Conservation (phyloP, 2,888 invertebrate species). For the Apantesis nais region DNA sequence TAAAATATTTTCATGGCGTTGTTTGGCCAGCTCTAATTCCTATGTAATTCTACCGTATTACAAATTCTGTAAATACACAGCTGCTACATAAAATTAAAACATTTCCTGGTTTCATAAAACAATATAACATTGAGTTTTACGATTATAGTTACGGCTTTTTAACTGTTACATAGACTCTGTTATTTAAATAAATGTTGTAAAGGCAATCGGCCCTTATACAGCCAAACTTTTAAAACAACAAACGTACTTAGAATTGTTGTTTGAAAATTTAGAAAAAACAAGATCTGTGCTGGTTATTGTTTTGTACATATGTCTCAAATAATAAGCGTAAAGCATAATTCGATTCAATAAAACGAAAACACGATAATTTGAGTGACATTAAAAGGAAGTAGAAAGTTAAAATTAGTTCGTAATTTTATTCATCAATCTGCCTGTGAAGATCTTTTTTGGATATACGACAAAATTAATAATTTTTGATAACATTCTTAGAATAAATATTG, state of each 20-base stretch:
- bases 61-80: neutral
- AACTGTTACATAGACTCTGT: neutral
- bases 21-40: neutral
- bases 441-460: slow-evolving; percentile 45
- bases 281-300: neutral
- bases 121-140: slow-evolving; percentile 14
- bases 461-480: slow-evolving; percentile 34
- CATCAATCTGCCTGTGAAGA: slow-evolving; percentile 56
- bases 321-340: neutral
- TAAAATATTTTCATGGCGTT: neutral
- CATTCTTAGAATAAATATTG: neutral
- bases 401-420: slow-evolving; percentile 65
- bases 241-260: neutral
- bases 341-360: slow-evolving; percentile 29
- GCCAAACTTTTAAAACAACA: neutral
- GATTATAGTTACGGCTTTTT: slow-evolving; percentile 5
- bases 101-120: slow-evolving; percentile 11
- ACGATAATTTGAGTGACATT: slow-evolving; percentile 51
- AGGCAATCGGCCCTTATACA: neutral
- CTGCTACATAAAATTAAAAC: neutral
- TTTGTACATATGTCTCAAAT: neutral
- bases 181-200: neutral
- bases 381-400: slow-evolving; percentile 57
- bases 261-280: neutral
- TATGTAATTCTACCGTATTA: neutral